Conservation (phyloP, 2,797 vertebrate species). For the Myotis planiceps region DNA sequence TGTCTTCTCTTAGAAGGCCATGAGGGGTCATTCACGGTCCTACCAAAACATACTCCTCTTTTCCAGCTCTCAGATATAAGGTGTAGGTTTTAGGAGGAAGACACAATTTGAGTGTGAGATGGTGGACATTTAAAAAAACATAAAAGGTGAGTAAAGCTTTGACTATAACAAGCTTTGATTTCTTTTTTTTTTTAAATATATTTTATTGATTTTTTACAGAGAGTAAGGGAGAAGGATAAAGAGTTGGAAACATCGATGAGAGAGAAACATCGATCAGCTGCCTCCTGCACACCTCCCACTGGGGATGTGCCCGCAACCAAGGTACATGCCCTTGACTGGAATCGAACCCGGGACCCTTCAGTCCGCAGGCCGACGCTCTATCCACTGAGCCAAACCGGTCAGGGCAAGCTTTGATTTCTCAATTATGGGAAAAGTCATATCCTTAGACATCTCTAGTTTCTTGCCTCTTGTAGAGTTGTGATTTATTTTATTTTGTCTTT, state of each 20-base stretch:
- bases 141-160: neutral
- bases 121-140: neutral
- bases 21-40: neutral
- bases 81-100: neutral
- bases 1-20: neutral
- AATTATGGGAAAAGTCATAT: neutral
- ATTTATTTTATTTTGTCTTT: neutral
- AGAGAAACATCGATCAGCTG: too few species aligned
- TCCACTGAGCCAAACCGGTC: too few species aligned
- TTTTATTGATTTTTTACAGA: too few species aligned
- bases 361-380: too few species aligned
- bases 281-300: too few species aligned
- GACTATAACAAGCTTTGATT: neutral
- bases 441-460: neutral
- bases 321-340: too few species aligned
- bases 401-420: neutral
- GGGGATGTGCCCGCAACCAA: too few species aligned
- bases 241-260: too few species aligned
- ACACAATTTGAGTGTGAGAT: neutral
- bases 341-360: too few species aligned
- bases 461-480: neutral
- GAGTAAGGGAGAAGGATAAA: too few species aligned
- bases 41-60: neutral
- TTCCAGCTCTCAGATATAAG: neutral
- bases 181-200: neutral